Conservation (phyloP, 2,113 vertebrate species). For the Petroica traversi region DNA sequence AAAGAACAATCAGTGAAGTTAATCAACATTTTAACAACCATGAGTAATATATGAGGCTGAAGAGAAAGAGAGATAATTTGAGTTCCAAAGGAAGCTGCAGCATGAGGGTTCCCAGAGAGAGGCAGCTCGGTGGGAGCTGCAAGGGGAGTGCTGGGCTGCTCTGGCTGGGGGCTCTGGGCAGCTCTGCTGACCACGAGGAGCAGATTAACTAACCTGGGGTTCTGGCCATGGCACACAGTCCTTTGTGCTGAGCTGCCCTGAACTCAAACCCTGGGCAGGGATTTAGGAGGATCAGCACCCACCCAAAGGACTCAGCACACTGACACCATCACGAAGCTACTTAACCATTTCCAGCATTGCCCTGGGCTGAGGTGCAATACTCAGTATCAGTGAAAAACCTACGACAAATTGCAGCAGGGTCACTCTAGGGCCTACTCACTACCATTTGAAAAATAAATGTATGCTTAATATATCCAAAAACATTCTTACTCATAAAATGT, state of each 20-base stretch:
- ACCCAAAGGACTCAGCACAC: neutral
- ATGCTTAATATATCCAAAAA: constrained; percentile 47
- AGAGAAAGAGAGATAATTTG: constrained; percentile 25
- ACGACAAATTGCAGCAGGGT: neutral
- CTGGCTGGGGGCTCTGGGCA: neutral
- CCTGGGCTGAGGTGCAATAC: neutral
- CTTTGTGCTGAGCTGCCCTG: neutral
- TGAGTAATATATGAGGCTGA: constrained; percentile 51
- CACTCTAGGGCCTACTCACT: neutral
- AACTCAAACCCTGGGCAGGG: neutral
- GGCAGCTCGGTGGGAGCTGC: neutral
- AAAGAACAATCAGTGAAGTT: constrained; percentile 68
- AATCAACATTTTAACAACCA: constrained; percentile 72
- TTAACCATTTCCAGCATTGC: neutral
- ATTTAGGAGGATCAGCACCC: neutral
- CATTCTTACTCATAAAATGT: constrained; percentile 97
- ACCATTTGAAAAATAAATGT: constrained; percentile 29
- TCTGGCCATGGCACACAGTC: neutral
- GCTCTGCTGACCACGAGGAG: neutral
- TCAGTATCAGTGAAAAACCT: neutral
- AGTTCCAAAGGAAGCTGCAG: constrained; percentile 17
- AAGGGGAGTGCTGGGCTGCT: neutral
- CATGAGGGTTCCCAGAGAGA: neutral
- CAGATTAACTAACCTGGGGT: rapidly evolving
- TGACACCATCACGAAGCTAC: neutral